Percentiles rank a stretch among this genome's conserved stretches.
phyloP scores from a whole-genome alignment of 2,113 vertebrate genomes.

The Burhinus oedicnemus region DNA sequence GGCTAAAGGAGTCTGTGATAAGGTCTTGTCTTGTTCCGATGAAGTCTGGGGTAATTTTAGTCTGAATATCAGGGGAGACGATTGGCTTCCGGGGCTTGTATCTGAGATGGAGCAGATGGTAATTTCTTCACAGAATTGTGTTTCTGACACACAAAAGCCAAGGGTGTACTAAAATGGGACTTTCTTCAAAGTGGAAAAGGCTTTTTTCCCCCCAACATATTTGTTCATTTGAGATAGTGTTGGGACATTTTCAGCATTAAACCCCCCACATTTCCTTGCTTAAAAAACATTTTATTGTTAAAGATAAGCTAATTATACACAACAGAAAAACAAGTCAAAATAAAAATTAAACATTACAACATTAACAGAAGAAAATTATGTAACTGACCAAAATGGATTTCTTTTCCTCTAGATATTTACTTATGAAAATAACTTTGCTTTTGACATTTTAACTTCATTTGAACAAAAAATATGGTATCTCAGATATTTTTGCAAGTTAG shows the following conservation, averaged over 20 bases:
- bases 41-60: not conserved
- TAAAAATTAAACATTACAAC: not conserved
- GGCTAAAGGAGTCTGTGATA: not conserved
- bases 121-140: not conserved
- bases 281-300: not conserved
- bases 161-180: not conserved
- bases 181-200: not conserved
- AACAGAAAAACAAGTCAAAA: not conserved
- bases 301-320: not conserved
- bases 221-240: not conserved
- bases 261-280: not conserved
- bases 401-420: not conserved
- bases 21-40: not conserved
- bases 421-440: not conserved
- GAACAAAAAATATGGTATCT: not conserved
- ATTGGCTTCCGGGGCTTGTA: not conserved
- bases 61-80: not conserved
- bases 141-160: not conserved
- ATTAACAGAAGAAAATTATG: not conserved
- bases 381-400: not conserved
- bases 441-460: not conserved
- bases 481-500: not conserved
- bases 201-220: not conserved
- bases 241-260: not conserved
- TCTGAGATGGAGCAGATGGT: not conserved